Evolutionary conservation across 2,113 vertebrate genomes (phyloP), one percentile per base, ranked within the genome.

Genomic region (Pseudorasbora parva): DNA sequence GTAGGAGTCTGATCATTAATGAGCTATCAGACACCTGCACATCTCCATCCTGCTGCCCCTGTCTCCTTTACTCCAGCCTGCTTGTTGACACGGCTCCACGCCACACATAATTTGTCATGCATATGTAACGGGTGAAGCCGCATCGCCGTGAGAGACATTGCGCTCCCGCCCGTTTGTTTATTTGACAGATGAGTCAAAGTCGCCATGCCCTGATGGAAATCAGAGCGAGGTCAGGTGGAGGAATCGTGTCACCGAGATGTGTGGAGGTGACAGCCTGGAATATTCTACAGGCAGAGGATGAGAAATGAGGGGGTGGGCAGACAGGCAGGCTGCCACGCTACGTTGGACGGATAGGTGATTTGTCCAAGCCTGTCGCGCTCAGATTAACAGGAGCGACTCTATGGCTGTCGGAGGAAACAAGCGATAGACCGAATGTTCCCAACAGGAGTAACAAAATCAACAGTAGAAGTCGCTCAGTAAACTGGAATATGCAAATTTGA

Each of bases 181-280:
- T 59, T 69, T 89, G 89, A 91, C 89, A 88, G 89, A 88, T 88
- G 89, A 88, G 88, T 84, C 69, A 5, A 27, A 6, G 56, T 87
- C 84, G 83, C 89, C 84, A 86, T 85, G 85, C 84, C 86, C 64
- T 71, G 81, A 84, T 84, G 51, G 51, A 82, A 71, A 88, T 85
- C 84, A 87, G 85, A 83, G 57, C 25, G 69, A 83, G 86, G 86
- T 88, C 88, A 87, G 71, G 71, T 82, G 57, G 87, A 84, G 85
- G 87, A 87, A 88, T 81, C 85, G 83, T 82, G 56, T 89, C 86
- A 83, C 27, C 2, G 66, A 83, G 57, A 47, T 64, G 51, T 68
- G 72, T 60, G 25, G 57, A 72, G 33, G 41, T 88, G 81, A 86
- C 66, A 77, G n/a, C 45, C 75, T 25, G 59, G 81, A 84, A 79